A percentile compares a stretch with the other conserved stretches of the same genome.
Conservation (phyloP, 2,888 invertebrate genomes). For the Himalopsyche japonica region DNA sequence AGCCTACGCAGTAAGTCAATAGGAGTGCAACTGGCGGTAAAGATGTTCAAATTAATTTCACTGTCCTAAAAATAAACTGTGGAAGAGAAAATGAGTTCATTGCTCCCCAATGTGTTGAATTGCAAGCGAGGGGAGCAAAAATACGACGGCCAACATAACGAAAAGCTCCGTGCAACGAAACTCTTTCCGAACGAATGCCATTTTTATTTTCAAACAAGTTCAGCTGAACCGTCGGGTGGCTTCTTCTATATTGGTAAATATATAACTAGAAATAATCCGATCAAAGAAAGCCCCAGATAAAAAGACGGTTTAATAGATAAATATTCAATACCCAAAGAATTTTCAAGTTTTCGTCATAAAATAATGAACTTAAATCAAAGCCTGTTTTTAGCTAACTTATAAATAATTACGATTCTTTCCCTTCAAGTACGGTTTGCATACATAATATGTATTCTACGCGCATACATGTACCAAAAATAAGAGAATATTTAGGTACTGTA, state of each 20-base stretch:
- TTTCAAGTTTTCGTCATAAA: too few species aligned
- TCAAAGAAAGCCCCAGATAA: too few species aligned
- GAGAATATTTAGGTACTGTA: too few species aligned
- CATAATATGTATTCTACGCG: too few species aligned
- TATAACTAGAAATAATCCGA: too few species aligned
- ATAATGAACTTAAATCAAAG: too few species aligned
- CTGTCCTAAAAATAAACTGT: neutral
- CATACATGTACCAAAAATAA: too few species aligned
- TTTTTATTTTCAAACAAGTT: neutral
- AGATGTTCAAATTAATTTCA: neutral
- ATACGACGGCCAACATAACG: neutral
- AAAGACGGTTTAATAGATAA: too few species aligned
- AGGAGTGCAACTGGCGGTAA: neutral
- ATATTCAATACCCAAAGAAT: too few species aligned
- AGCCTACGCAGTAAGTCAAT: neutral
- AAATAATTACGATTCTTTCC: too few species aligned
- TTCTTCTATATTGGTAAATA: neutral
- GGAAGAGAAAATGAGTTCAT: neutral
- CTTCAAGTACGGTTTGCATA: too few species aligned
- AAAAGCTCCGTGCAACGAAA: neutral
- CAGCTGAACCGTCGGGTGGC: neutral
- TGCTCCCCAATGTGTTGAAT: neutral
- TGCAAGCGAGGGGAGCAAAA: neutral
- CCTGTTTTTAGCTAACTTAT: too few species aligned
- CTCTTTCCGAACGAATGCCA: neutral